Evolutionary conservation across 2,797 vertebrate genomes (phyloP).

Genomic region (Lepilemur ruficaudatus): DNA sequence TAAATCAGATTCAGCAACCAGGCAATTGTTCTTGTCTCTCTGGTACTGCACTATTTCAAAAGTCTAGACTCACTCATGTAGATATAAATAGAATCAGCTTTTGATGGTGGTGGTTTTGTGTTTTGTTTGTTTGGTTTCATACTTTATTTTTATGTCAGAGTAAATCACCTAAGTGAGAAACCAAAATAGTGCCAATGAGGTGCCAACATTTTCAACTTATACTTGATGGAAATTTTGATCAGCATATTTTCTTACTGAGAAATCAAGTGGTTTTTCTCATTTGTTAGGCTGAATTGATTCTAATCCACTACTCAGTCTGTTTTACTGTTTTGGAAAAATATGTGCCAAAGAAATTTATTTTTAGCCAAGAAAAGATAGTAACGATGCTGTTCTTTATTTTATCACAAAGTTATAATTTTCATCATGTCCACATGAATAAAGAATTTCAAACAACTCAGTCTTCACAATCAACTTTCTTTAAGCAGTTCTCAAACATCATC

Average conservation of each 20-base stretch:
- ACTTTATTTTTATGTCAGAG: neutral
- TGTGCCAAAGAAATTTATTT: neutral
- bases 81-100: neutral
- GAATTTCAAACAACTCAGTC: constrained; percentile 40
- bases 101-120: neutral
- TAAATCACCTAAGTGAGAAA: neutral
- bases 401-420: constrained; percentile 37
- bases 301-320: neutral
- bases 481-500: constrained; percentile 29
- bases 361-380: neutral
- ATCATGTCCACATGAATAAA: constrained; percentile 41
- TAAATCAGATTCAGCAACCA: neutral
- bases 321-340: neutral
- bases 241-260: constrained; percentile 20
- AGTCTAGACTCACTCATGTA: neutral
- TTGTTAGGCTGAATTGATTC: neutral
- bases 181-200: neutral
- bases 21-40: neutral
- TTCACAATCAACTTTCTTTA: constrained; percentile 36
- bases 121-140: neutral
- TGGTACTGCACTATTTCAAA: neutral
- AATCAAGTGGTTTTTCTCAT: neutral
- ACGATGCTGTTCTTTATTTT: neutral
- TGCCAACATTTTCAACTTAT: neutral
- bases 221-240: neutral